These are phyloP conservation scores for Nannobrachium achirus DNA, from an alignment of 2,113 vertebrate species.

Conservation along the genomic window DNA sequence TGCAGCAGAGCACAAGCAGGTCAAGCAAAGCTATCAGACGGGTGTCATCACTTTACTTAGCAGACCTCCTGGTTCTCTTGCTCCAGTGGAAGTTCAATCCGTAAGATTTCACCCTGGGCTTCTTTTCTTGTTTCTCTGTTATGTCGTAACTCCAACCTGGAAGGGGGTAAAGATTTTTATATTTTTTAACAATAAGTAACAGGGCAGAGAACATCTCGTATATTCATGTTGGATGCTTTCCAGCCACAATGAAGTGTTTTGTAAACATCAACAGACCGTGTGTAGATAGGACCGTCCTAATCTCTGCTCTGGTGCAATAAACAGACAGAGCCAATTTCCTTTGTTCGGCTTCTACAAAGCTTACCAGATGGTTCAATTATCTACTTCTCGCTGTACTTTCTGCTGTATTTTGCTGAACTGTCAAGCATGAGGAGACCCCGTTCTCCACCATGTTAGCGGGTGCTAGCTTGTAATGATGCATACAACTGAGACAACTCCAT, in stretches of 20 bases:
- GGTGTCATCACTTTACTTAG: constrained; percentile 87
- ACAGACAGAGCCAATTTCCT: constrained; percentile 60
- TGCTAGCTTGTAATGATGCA: not conserved
- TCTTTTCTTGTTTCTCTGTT: constrained; percentile 88
- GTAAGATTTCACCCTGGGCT: constrained; percentile 95
- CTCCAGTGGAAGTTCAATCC: constrained; percentile 98
- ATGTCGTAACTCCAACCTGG: constrained; percentile 95
- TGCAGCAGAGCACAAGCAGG: constrained; percentile 36
- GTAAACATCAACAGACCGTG: constrained; percentile 63
- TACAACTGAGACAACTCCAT: too few species aligned
- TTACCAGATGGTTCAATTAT: constrained; percentile 49
- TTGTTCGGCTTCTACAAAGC: constrained; percentile 65
- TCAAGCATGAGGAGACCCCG: not conserved
- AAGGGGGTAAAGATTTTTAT: too few species aligned
- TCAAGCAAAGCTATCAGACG: constrained; percentile 67
- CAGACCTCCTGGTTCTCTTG: constrained; percentile 94
- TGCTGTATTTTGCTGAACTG: not conserved
- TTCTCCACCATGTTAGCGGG: not conserved
- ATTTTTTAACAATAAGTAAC: constrained; percentile 42
- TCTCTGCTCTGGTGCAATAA: constrained; percentile 67
- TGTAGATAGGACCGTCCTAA: constrained; percentile 61
- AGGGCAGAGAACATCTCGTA: constrained; percentile 30
- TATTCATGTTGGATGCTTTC: constrained; percentile 57
- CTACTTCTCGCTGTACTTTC: constrained; percentile 32
- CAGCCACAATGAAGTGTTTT: constrained; percentile 68